Base-by-base conservation (phyloP, 2,113 vertebrate genomes). In the Aythya baeri region DNA sequence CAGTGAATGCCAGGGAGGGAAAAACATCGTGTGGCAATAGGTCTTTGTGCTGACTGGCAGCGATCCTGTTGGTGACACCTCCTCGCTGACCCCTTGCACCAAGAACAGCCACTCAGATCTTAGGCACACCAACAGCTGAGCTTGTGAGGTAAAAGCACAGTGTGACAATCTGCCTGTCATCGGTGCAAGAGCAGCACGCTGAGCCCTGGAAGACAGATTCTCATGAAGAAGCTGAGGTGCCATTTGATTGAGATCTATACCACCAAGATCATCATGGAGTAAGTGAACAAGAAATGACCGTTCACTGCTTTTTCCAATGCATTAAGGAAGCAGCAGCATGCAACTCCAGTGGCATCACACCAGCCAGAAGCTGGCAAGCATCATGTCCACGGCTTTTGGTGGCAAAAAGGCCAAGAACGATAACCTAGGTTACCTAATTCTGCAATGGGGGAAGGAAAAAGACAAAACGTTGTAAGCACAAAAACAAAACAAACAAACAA, bases 151-250 rank as follows among this genome's bases (percentile, higher is more conserved):
- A 22, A 77, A 71, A 76, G 62, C 32, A 65, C 41, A 58, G 43
- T 1, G 0, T 0, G 1, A 25, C 3, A 1, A 43, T 38, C n/a
- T 55, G 38, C 17, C 31, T 32, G 50, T 17, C n/a, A 65, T 14
- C n/a, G 61, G 31, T 32, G 8, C 15, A 50, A 61, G 17, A 73
- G 23, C 2, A 6, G 79, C 55, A 73, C 17, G 34, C 27, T 36
- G 38, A 9, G 18, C 34, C 20, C 36, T 57, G 38, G 43, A 44
- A 82, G 43, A 21, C 22, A 54, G 46, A 44, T 36, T 66, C 50
- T n/a, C 18, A 71, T 0, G 0, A 91, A 36, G 9, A 61, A 44
- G 16, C 8, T 67, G 21, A 67, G 25, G 29, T 20, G 9, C 0
- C 0, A 5, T n/a, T 17, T 17, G 54, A 61, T 2, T 34, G 61